phyloP scores from a whole-genome alignment of 2,888 invertebrate species.

The Smittia sp. region DNA sequence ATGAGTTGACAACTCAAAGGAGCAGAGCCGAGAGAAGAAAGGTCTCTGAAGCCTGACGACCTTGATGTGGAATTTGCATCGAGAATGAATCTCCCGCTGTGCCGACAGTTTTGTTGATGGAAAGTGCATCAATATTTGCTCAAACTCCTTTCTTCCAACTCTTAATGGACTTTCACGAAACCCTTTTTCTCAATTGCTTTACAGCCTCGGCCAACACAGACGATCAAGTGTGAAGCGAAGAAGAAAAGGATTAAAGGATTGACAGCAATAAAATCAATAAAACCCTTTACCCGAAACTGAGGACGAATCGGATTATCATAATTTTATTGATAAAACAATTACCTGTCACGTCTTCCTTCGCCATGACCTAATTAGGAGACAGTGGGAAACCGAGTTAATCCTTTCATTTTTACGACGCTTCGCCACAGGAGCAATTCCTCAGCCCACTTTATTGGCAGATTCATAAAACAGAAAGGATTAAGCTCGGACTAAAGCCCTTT shows the following conservation, averaged over 20 bases:
- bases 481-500: conserved; percentile 21
- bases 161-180: conserved; percentile 17
- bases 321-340: conserved; percentile 41
- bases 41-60: neutral
- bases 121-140: neutral
- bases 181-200: conserved; percentile 17
- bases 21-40: neutral
- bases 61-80: conserved; percentile 21
- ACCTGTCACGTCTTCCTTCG: conserved; percentile 3
- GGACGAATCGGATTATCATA: conserved; percentile 36
- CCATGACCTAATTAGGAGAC: conserved; percentile 29
- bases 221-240: conserved; percentile 38
- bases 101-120: conserved; percentile 10
- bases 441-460: neutral
- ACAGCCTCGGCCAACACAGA: neutral
- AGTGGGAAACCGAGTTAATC: conserved; percentile 40
- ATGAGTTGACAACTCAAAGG: neutral
- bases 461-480: conserved; percentile 36
- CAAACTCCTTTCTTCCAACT: neutral
- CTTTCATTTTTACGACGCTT: conserved; percentile 22
- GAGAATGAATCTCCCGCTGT: neutral
- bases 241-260: conserved; percentile 33
- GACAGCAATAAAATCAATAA: conserved; percentile 36
- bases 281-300: conserved; percentile 9
- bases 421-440: neutral